Base-by-base conservation (phyloP, 2,797 vertebrate genomes). In the Acanthiza pusilla region DNA sequence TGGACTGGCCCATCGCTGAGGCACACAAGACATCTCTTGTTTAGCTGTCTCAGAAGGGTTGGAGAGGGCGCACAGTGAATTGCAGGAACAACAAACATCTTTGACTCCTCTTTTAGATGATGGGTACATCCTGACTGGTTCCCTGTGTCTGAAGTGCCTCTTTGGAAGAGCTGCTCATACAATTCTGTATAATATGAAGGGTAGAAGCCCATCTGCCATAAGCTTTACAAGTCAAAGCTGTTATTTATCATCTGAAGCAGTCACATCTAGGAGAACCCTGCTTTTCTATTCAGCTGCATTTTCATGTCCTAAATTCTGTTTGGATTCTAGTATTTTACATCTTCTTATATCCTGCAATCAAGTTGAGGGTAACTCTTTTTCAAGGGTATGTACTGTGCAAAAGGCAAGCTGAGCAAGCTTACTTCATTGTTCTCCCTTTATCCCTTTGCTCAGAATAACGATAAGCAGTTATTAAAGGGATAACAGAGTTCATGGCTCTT, bases 161-260 rank as follows among this genome's bases (percentile, higher is more conserved):
- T 74, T 67, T 80, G 23, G 40, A 89, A 89, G 42, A 85, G 54
- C 36, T 61, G 29, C 11, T 79, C 5, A 10, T 18, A 18, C 8
- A 60, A 10, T 74, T 79, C 55, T 55, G 4, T 47, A 29, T 32
- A n/a, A 54, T 27, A 58, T 9, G 14, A 51, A 68, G 45, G 22
- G 45, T 19, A 32, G 13, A 45, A 77, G 34, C 26, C 11, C 22
- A 45, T 76, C 16, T 91, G 15, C 38, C 15, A 11, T 74, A 61
- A 67, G 22, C 40, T 93, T 91, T 83, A 82, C n/a, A 82, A 87
- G 17, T 74, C 30, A 57, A 75, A 72, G 7, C 38, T 62, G 25
- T 40, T 85, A 18, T 65, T 87, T 89, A 27, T 87, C 7, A 25
- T 50, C 47, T 72, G 61, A 89, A 94, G n/a, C 9, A 72, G 27